phyloP scores from a whole-genome alignment of 1,140 invertebrate species.

The Drosophila jambulina region DNA sequence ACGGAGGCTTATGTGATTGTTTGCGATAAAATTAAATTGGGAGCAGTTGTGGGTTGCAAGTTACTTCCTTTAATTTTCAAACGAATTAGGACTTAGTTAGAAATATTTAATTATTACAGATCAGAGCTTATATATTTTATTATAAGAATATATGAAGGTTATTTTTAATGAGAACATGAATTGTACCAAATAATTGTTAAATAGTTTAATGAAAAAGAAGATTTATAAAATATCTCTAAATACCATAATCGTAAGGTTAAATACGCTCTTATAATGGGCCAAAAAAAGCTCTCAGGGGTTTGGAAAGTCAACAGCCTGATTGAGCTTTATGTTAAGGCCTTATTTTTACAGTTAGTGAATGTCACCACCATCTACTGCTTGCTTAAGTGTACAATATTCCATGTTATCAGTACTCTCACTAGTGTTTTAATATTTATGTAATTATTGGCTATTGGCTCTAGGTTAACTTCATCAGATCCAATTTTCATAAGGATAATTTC shows the following conservation, averaged over 20 bases:
- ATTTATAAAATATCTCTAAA: no score
- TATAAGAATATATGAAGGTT: no score
- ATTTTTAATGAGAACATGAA: not conserved
- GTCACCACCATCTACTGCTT: constrained; percentile 9
- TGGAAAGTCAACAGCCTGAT: no score
- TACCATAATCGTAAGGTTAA: no score
- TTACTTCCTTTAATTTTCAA: not conserved
- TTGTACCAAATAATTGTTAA: no score
- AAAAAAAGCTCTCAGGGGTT: not conserved
- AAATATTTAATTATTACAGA: no score
- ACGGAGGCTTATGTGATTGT: constrained; percentile 1
- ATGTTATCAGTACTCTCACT: no score
- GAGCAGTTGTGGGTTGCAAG: not conserved
- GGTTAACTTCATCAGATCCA: not conserved
- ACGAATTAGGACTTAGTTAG: not conserved
- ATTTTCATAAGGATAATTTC: not conserved
- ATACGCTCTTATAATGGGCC: not conserved
- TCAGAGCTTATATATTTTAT: no score
- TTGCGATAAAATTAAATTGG: constrained; percentile 22
- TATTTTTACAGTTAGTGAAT: constrained; percentile 11
- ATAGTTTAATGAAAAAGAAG: no score
- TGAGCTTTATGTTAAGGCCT: constrained; percentile 18
- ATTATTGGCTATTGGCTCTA: not conserved
- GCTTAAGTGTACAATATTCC: not conserved
- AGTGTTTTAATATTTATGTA: not conserved